Conservation (phyloP, 2,888 invertebrate species). For the Tinea semifulvella region DNA sequence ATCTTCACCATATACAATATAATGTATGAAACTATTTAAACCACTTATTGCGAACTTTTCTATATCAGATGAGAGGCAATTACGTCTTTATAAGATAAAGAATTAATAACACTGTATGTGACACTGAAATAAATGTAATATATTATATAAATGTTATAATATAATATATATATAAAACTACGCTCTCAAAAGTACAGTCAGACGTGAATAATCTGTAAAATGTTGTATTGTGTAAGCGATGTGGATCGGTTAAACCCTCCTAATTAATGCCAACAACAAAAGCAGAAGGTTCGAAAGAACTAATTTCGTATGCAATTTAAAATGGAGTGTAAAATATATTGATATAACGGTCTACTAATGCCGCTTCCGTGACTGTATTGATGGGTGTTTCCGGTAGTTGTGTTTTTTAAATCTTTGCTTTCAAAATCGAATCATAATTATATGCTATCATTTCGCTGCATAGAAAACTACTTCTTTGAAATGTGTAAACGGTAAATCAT, state of each 20-base stretch:
- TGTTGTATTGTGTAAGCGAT: no score
- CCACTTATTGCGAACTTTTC: slow-evolving; percentile 12
- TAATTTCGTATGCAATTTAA: no score
- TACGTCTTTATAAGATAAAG: slow-evolving; percentile 6
- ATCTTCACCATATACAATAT: no score
- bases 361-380: slow-evolving; percentile 6
- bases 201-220: no score
- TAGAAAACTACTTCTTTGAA: not conserved
- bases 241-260: no score
- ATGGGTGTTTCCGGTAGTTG: slow-evolving; percentile 12
- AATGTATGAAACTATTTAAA: slow-evolving; percentile 8
- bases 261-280: no score
- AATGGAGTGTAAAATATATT: slow-evolving; percentile 5
- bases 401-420: slow-evolving; percentile 1
- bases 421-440: slow-evolving; percentile 3
- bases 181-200: no score
- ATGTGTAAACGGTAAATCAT: not conserved
- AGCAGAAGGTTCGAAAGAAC: no score
- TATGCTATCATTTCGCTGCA: not conserved
- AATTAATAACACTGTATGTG: no score
- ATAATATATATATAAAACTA: no score
- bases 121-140: no score
- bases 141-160: no score
- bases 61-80: slow-evolving; percentile 11
- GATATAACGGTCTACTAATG: slow-evolving; percentile 10